Evolutionary conservation across 2,888 invertebrate species (phyloP).

Genomic region (Nasonovia ribisnigri): DNA sequence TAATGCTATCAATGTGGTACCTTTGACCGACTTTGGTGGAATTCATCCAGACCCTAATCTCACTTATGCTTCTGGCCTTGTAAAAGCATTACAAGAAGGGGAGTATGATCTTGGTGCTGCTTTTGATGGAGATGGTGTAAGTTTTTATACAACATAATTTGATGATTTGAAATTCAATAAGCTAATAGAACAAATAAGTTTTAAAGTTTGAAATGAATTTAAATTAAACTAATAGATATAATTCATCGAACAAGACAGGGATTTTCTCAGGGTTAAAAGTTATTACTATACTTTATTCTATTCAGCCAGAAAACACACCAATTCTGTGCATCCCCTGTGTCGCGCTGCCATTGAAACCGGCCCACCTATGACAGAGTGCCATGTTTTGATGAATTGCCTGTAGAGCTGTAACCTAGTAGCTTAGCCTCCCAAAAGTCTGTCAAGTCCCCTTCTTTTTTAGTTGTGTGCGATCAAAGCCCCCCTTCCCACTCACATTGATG

Average conservation of each 20-base stretch:
- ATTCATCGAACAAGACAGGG: background rate
- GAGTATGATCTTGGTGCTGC: constrained; percentile 90
- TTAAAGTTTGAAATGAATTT: background rate
- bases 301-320: too few relatives aligned
- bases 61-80: constrained; percentile 84
- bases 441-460: too few relatives aligned
- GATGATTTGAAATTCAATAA: background rate
- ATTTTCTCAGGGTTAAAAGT: background rate
- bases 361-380: too few relatives aligned
- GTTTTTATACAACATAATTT: constrained; percentile 66
- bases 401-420: too few relatives aligned
- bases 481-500: too few relatives aligned
- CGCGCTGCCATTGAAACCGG: too few relatives aligned
- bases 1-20: constrained; percentile 82
- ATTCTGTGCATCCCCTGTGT: too few relatives aligned
- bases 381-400: too few relatives aligned
- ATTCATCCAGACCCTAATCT: constrained; percentile 97
- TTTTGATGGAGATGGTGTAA: constrained; percentile 96
- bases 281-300: background rate
- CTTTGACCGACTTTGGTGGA: constrained; percentile 95
- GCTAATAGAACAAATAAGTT: background rate
- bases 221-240: background rate
- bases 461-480: too few relatives aligned
- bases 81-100: constrained; percentile 75
- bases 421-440: too few relatives aligned